Base-by-base conservation (phyloP, 1,140 invertebrate species). In the Parasteatoda tepidariorum region DNA sequence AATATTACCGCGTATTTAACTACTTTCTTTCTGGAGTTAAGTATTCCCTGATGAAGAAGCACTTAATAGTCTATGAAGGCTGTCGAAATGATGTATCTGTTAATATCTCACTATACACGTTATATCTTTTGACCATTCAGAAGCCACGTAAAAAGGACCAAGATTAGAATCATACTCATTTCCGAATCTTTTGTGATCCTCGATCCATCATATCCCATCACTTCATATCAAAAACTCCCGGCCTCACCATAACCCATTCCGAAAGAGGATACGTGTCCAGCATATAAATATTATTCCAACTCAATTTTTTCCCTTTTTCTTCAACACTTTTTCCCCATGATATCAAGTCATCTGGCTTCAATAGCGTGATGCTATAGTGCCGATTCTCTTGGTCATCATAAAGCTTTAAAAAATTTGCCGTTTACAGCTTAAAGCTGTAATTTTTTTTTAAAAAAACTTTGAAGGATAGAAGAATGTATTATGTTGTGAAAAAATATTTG, bases 171-270 rank as follows among this genome's bases (percentile, higher is more conserved):
- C 73, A 54, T 76, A 61, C 31, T 64, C 62, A 68, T 79, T 79
- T 79, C 62, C 76, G 48, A 57, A 59, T 79, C 76, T 68, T 79
- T 79, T 79, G 76, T 79, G 76, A 48, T 57, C 73, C 34, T n/a
- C 74, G 34, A 76, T 76, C 74, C 74, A 76, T 76, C 74, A 76
- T 38, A 54, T 31, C 48, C 59, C 57, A 76, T 76, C 74, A 64
- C 31, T 76, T 18, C 74, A 54, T 76, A 76, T 75, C 73, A 75
- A 75, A 75, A 28, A 33, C 4, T 48, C 55, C 28, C 76, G n/a
- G 26, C 76, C 31, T 55, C 28, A 22, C 22, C 57, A n/a, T 38
- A 48, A 48, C 28, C 38, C 34, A 76, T 76, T 64, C 54, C 7
- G n/a, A 31, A 26, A 18, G n/a, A n/a, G n/a, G 76, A 79, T 67